Base-by-base conservation (phyloP, 92 coral and sea anemone genomes). In the Porites evermanni region DNA sequence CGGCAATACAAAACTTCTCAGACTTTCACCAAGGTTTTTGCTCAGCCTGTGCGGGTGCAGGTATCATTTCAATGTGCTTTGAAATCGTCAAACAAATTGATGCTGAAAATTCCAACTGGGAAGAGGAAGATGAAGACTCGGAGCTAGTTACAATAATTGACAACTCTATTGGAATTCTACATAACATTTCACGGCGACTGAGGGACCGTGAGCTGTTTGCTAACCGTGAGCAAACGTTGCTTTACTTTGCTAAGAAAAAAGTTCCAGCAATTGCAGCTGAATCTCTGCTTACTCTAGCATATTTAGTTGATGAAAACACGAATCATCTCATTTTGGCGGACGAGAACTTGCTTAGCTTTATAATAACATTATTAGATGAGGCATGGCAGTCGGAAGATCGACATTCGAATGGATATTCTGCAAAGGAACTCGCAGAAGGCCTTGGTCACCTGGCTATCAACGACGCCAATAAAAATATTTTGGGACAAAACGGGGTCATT, bases 401-500 rank as follows among this genome's bases (percentile, higher is more conserved):
- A 38, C 47, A 38, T 38, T 38, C 47, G 47, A 38, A 38, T 38
- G 47, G 47, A 38, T 38, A 38, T 38, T 38, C 47, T 4, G 47
- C 47, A 38, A 38, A 38, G 47, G 47, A 38, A 38, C 47, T 38
- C 47, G 47, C 47, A 38, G 47, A 38, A 4, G 47, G 47, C 47
- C 47, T 38, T 38, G 4, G 47, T 6, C 47, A 38, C 6, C 6
- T 38, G 6, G 47, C 89, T 2, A 73, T 74, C 24, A 84, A 71
- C 71, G 92, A 89, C 53, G 8, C 84, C 67, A 89, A 89, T 68
- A 89, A 89, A 64, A 53, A 32, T 69, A 73, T 61, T 29, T 79
- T 89, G 12, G 93, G 88, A 2, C 54, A 72, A 8, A 73, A 72
- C 50, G 95, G 92, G 20, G 95, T 93, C 2, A 68, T 93, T 21